phyloP scores from a whole-genome alignment of 2,888 invertebrate genomes.

The Sipunculus nudus region DNA sequence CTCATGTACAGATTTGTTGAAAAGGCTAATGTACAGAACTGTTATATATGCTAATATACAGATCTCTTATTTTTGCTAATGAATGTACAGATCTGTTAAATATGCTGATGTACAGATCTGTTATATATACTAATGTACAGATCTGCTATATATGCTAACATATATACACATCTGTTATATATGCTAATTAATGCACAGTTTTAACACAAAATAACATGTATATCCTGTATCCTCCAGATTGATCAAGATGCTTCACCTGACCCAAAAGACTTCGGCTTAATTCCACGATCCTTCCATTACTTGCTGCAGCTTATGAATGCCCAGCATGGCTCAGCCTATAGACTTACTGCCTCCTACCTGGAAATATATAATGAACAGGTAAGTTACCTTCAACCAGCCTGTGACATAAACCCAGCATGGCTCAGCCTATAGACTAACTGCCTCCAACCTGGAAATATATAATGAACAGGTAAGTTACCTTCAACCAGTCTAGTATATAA shows the following conservation, averaged over 20 bases:
- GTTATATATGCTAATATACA: neutral
- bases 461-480: slow-evolving; percentile 91
- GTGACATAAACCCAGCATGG: slow-evolving; percentile 76
- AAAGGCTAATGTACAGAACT: too few relatives aligned
- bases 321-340: slow-evolving; percentile 68
- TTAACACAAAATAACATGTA: too few relatives aligned
- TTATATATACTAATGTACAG: too few relatives aligned
- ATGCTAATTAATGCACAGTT: neutral
- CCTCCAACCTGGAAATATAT: slow-evolving; percentile 92
- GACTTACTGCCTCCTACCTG: slow-evolving; percentile 75
- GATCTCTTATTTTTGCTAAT: neutral
- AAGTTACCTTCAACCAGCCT: too few relatives aligned
- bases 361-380: slow-evolving; percentile 99
- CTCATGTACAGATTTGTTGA: too few relatives aligned
- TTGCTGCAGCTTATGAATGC: slow-evolving; percentile 84
- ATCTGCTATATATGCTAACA: neutral
- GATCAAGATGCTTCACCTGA: slow-evolving; percentile 50
- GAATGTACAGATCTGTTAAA: neutral
- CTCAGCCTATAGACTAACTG: slow-evolving; percentile 26
- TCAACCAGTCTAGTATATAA: too few relatives aligned
- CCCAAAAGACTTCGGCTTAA: slow-evolving; percentile 73
- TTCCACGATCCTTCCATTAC: slow-evolving; percentile 90
- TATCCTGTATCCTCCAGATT: slow-evolving; percentile 43
- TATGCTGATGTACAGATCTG: neutral
- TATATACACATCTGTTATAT: neutral